Base-by-base conservation (phyloP, 2,888 invertebrate species). In the Drosophila antonietae region DNA sequence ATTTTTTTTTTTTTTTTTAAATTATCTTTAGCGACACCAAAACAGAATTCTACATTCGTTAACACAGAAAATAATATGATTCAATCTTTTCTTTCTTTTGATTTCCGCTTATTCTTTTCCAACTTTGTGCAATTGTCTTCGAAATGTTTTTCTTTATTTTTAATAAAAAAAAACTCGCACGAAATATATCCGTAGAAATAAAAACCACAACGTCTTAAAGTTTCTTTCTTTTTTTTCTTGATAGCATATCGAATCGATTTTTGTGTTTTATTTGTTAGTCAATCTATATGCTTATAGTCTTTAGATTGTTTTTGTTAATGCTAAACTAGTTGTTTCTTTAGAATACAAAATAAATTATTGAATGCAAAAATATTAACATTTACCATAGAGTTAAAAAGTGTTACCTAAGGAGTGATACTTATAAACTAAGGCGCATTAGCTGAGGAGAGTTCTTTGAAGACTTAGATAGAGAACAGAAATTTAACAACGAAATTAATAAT, bases 11-110 rank as follows among this genome's bases (percentile, higher is more conserved):
- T 55, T 55, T 71, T 31, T 55, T 55, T 41, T 41, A 18, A 57
- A 44, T 67, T 72, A 78, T 73, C 60, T 68, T 69, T 37, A 58
- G 78, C 88, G 91, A 92, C 93, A 93, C 92, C 92, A 93, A 93
- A 93, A 93, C 92, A 92, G 92, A 91, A 90, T 89, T 89, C 82
- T 83, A 83, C 84, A 75, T 78, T 83, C 69, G 75, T 73, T 62
- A 73, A 68, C 66, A 78, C 73, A 84, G 90, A 91, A 91, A 90
- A 90, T 90, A 91, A 91, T 90, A 91, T 75, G 61, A 59, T 83
- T 89, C 69, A 77, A 69, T 81, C 56, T 67, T 65, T 64, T 64
- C 51, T 37, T 60, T 64, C 20, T 49, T 61, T 58, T 71, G 83
- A 78, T 76, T 78, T 78, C 68, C 81, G 81, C 74, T 81, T 84